Conservation (phyloP, 2,888 invertebrate species). For the Amphiduros pacificus region DNA sequence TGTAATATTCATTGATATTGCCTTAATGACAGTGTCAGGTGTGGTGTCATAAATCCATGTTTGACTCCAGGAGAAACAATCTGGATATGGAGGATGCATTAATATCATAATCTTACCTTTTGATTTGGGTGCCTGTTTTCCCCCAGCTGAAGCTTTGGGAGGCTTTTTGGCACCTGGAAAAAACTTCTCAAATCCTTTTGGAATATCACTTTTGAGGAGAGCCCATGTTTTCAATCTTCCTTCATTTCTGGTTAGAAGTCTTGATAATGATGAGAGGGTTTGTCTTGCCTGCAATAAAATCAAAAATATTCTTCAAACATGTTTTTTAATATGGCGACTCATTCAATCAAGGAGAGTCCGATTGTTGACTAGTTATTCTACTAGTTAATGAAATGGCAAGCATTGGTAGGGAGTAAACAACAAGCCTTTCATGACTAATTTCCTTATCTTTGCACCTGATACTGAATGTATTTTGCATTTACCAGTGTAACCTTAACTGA, state of each 20-base stretch:
- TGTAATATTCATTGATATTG: too few species aligned
- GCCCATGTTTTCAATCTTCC: slow-evolving; percentile 16
- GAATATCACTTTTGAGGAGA: slow-evolving; percentile 54
- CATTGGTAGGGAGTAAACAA: too few species aligned
- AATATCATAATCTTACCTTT: too few species aligned
- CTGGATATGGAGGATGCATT: too few species aligned
- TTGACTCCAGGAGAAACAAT: too few species aligned
- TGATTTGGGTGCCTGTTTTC: too few species aligned
- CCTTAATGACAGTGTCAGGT: too few species aligned
- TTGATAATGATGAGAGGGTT: slow-evolving; percentile 1
- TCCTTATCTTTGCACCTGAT: too few species aligned
- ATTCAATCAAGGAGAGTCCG: neutral
- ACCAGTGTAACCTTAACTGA: too few species aligned
- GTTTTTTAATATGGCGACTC: neutral
- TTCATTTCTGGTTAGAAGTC: neutral
- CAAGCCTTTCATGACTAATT: too few species aligned
- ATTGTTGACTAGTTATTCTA: neutral
- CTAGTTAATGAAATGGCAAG: neutral
- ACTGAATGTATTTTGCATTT: too few species aligned
- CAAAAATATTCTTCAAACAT: neutral
- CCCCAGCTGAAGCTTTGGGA: slow-evolving; percentile 47
- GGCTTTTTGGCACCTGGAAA: slow-evolving; percentile 67
- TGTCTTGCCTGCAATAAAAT: slow-evolving; percentile 1
- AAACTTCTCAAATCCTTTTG: slow-evolving; percentile 93
- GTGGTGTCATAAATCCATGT: too few species aligned